These are phyloP conservation scores for Quadroppia sp. DNA, from an alignment of 2,888 invertebrate species.

Conservation along the genomic window DNA sequence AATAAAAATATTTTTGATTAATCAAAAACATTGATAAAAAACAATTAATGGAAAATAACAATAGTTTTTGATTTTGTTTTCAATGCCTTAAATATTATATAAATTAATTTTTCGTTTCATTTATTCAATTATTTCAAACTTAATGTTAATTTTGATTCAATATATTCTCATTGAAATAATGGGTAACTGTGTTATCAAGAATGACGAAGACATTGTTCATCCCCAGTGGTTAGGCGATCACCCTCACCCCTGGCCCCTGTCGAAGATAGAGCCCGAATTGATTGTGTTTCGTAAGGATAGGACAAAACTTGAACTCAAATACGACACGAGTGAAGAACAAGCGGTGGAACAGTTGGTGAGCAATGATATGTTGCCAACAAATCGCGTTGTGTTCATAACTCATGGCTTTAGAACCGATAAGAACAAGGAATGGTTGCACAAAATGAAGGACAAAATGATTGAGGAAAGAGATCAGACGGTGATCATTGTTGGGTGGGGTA, in stretches of 20 bases:
- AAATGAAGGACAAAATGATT: constrained; percentile 23
- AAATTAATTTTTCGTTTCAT: neutral
- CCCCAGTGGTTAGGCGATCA: constrained; percentile 24
- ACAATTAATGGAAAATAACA: no score
- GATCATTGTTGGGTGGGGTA: constrained; percentile 39
- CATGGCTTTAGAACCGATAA: constrained; percentile 37
- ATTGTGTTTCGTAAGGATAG: neutral
- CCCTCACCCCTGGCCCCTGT: constrained; percentile 13
- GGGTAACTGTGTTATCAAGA: neutral
- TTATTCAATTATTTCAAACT: neutral
- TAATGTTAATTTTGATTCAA: constrained; percentile 8
- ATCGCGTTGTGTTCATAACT: constrained; percentile 17
- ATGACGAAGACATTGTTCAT: neutral
- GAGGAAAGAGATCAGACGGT: constrained; percentile 32
- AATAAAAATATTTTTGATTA: no score
- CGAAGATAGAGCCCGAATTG: constrained; percentile 12
- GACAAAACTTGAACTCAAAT: neutral
- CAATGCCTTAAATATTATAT: neutral
- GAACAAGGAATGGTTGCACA: constrained; percentile 36
- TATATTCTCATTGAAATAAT: neutral
- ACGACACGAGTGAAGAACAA: neutral
- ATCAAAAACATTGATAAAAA: no score
- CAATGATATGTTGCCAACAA: constrained; percentile 6
- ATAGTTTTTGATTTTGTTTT: neutral
- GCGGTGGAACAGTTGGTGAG: neutral